These are phyloP conservation scores for Acronicta psi DNA, from an alignment of 2,888 invertebrate genomes.

Conservation along the genomic window DNA sequence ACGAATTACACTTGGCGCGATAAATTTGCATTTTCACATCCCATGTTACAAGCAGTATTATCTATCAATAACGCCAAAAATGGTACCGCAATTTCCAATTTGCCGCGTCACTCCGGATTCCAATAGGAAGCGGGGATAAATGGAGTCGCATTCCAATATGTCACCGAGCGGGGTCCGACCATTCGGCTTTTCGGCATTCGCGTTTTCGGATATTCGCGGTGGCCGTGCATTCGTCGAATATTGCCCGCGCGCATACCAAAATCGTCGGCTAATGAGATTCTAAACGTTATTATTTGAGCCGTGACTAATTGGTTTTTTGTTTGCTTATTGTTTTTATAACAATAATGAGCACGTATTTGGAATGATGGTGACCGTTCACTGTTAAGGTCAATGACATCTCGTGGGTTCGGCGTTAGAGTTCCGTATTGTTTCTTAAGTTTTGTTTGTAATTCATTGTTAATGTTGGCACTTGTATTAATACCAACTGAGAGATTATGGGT, in stretches of 20 bases:
- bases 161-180: constrained; percentile 82
- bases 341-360: constrained; percentile 51
- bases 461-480: constrained; percentile 25
- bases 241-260: constrained; percentile 75
- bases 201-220: constrained; percentile 77
- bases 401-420: constrained; percentile 15
- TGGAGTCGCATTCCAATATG: constrained; percentile 89
- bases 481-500: neutral
- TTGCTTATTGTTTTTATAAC: constrained; percentile 53
- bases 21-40: constrained; percentile 51
- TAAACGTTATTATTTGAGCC: constrained; percentile 67
- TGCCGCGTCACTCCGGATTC: constrained; percentile 89
- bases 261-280: constrained; percentile 80
- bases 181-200: constrained; percentile 83
- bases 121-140: constrained; percentile 88
- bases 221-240: constrained; percentile 75
- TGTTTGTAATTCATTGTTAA: constrained; percentile 17
- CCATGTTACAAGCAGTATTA: constrained; percentile 79
- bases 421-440: constrained; percentile 18
- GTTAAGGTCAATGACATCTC: constrained; percentile 47
- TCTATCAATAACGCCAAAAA: constrained; percentile 86
- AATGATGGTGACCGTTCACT: constrained; percentile 34
- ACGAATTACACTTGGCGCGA: constrained; percentile 24
- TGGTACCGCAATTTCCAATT: constrained; percentile 88
- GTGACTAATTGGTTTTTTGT: constrained; percentile 65